Evolutionary conservation across 2,113 vertebrate genomes (phyloP).

Genomic region (Rhinichthys klamathensis): DNA sequence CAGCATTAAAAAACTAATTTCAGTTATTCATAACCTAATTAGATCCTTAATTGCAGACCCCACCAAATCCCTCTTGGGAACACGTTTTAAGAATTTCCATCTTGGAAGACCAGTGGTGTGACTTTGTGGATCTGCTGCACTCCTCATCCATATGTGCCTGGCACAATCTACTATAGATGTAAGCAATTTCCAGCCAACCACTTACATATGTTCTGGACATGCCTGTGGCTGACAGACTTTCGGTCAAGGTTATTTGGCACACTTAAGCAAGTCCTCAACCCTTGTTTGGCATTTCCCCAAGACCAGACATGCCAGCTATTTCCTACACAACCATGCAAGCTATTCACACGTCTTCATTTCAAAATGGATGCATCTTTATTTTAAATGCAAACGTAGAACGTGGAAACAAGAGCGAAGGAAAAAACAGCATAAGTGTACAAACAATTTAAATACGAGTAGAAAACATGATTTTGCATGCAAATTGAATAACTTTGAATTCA

Average conservation of each 20-base stretch:
- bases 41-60: too few species aligned
- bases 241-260: not conserved
- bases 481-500: too few species aligned
- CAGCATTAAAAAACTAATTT: not conserved
- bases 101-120: not conserved
- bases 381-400: too few species aligned
- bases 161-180: not conserved
- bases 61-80: not conserved
- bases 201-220: not conserved
- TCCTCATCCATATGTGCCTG: not conserved
- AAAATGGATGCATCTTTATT: not conserved
- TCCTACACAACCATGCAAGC: not conserved
- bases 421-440: too few species aligned
- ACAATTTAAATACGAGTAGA: too few species aligned
- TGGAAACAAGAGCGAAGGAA: too few species aligned
- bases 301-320: not conserved
- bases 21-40: not conserved
- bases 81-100: not conserved
- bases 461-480: too few species aligned
- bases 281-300: conserved; percentile 2
- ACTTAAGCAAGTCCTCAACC: not conserved
- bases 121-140: not conserved
- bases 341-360: not conserved
- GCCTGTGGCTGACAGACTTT: conserved; percentile 1
- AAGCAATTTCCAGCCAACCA: not conserved